These are phyloP conservation scores for Catharus fuscescens DNA, from an alignment of 2,113 vertebrate species.

Conservation along the genomic window DNA sequence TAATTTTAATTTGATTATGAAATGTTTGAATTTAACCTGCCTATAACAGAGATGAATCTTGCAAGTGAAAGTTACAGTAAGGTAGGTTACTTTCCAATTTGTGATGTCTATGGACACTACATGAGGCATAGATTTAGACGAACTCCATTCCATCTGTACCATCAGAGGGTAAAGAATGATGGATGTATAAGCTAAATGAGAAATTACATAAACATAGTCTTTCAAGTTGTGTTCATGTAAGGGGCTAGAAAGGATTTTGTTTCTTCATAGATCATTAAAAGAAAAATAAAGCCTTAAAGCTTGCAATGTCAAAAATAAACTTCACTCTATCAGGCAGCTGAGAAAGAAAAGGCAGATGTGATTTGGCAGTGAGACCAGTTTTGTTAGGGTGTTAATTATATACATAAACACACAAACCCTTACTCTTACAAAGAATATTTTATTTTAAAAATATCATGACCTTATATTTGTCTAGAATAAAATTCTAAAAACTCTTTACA, in stretches of 20 bases:
- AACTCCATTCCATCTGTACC: neutral
- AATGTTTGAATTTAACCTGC: neutral
- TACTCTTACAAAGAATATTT: neutral
- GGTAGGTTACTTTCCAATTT: neutral
- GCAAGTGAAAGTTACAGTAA: neutral
- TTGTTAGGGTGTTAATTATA: neutral
- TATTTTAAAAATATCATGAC: neutral
- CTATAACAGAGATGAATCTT: neutral
- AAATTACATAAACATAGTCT: neutral
- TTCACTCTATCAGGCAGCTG: neutral
- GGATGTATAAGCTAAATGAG: neutral
- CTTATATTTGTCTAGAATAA: neutral
- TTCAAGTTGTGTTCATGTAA: neutral
- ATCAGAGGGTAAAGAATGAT: neutral
- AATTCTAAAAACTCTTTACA: neutral
- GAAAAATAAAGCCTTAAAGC: neutral
- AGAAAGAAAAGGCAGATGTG: neutral
- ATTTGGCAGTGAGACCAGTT: neutral
- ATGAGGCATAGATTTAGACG: fast-evolving
- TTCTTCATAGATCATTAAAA: neutral
- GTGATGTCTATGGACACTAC: neutral
- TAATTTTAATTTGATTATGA: neutral
- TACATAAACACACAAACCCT: neutral
- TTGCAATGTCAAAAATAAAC: neutral
- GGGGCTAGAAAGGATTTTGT: neutral